Conservation (phyloP, 1,140 invertebrate species). For the Archivesica marissinica region DNA sequence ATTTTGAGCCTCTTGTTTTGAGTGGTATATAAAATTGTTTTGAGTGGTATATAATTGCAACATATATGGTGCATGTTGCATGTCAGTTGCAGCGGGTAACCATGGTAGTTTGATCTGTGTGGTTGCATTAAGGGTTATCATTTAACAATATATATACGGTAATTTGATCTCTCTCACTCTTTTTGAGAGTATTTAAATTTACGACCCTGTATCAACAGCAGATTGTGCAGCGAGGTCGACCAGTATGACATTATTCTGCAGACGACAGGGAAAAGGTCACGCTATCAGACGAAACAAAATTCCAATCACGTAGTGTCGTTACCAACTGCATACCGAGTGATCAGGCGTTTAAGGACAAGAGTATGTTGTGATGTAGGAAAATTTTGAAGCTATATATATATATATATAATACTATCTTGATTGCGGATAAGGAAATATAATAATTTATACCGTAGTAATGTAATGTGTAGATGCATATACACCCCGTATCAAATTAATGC, state of each 20-base stretch:
- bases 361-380: slow-evolving; percentile 9
- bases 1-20: no score
- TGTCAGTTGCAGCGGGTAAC: no score
- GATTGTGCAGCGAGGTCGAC: slow-evolving; percentile 53
- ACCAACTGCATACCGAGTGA: slow-evolving; percentile 14
- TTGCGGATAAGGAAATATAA: slow-evolving; percentile 6
- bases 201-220: slow-evolving; percentile 52
- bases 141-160: no score
- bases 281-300: slow-evolving; percentile 63
- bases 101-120: no score
- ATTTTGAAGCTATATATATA: slow-evolving; percentile 47
- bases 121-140: no score
- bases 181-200: slow-evolving; percentile 43
- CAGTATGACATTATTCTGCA: slow-evolving; percentile 51
- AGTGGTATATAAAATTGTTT: no score
- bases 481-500: no score
- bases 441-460: no score
- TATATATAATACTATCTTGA: no score
- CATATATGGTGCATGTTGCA: no score
- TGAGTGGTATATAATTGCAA: no score
- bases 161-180: not conserved
- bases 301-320: slow-evolving; percentile 47
- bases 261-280: slow-evolving; percentile 59
- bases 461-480: no score
- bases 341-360: slow-evolving; percentile 56